Evolutionary conservation across 1,140 invertebrate species (phyloP), one percentile per base, ranked within the genome.

Genomic region (Eumaeus atala): DNA sequence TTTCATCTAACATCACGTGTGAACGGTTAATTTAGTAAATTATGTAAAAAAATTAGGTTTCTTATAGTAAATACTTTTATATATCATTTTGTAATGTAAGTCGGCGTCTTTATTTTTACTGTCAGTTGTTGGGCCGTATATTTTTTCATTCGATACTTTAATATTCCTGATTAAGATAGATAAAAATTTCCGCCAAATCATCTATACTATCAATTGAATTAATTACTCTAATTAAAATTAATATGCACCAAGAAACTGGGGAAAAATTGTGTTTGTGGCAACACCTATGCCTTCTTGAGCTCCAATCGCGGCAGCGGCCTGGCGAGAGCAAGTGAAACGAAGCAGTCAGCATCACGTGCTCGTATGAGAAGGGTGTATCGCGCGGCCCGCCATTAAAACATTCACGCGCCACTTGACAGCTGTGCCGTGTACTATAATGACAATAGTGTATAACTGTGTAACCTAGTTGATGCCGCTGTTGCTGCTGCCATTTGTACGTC

Each of bases 341-440:
- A 60, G 67, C 80, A 86, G 83, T 86, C 80, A 83, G 83, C 83
- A 81, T 86, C 83, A 80, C 77, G 77, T 74, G 77, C 70, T 71
- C 71, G 76, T 51, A 62, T 68, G 72, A 58, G 72, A 52, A 62
- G 74, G 78, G 51, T 58, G 83, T 74, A 67, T 72, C 21, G 56
- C 48, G 64, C 48, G 58, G 58, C 49, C 51, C 44, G 52, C 50
- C 49, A 55, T 54, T 37, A 59, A 61, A 64, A 67, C 70, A 76
- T 73, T 81, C 77, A 80, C 83, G 80, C 80, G 83, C 66, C 68
- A 72, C 65, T 78, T 74, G 74, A 81, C 74, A 78, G 66, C 76
- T 66, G 77, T 77, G 63, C 66, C 66, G 77, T 77, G 69, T 56
- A 50, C 58, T 71, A 74, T 74, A 67, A 80, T 84, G 73, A 81